Base-by-base conservation (phyloP, 2,797 vertebrate species). In the Lutjanus argentimaculatus region DNA sequence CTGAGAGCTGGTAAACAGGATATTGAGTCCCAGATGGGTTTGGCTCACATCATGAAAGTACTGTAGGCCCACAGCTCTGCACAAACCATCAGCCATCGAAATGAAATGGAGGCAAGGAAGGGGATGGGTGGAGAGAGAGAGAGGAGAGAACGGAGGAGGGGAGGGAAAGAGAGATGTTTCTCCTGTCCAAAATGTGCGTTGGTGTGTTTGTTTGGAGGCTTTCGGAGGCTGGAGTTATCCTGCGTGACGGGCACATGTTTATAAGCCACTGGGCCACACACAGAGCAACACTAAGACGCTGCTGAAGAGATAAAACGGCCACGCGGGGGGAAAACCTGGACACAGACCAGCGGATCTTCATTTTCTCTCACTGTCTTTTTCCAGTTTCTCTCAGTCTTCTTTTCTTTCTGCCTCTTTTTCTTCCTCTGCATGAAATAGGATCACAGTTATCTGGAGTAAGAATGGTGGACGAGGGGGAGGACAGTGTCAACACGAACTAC, bases 1-100 rank as follows among this genome's bases (percentile, higher is more conserved):
- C 93, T 92, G 88, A 93, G 90, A 85, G 90, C 84, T 86, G 87
- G 85, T 88, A 91, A 92, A 93, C 90, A 89, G 92, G 91, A 93
- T 92, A 89, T 86, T 85, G 82, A 85, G 81, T 92, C 89, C 83
- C 86, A 89, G 83, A 84, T 83, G 87, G 88, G 79, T 86, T 88
- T 74, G 85, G 81, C 91, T 92, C 81, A 77, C 77, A 90, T 90
- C 89, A 83, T 81, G 81, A 85, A 88, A 88, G 88, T 80, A 82
- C 67, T 58, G 80, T 70, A 71, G 84, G 83, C 83, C 81, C 77
- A 71, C 82, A 83, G 82, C 71, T 85, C 82, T 51, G 71, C 79
- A 67, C 73, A 72, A 82, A 46, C 81, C 70, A 58, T 76, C 83
- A 75, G 77, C 67, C 72, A 22, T 70, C 67, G 9, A 69, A 79